Conservation (phyloP, 2,888 invertebrate genomes). For the Oeneis ivallda region DNA sequence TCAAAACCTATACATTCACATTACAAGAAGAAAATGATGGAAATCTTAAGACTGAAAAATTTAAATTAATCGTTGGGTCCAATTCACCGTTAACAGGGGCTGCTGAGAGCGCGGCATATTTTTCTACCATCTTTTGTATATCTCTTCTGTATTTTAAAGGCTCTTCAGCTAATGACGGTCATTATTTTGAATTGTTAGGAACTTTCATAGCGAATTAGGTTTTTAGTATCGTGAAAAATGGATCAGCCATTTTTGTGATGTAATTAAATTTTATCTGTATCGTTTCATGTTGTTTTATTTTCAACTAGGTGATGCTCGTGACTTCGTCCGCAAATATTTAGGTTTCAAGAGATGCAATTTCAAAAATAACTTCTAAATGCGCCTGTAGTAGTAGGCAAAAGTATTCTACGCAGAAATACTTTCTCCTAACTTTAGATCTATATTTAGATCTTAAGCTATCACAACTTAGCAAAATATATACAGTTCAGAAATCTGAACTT, state of each 20-base stretch:
- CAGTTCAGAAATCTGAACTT: too few relatives aligned
- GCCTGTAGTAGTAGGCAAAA: too few relatives aligned
- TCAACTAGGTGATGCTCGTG: too few relatives aligned
- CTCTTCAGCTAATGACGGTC: constrained; percentile 36
- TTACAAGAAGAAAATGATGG: constrained; percentile 16
- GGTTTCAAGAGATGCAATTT: too few relatives aligned
- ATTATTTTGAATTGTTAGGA: constrained; percentile 34
- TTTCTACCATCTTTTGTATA: constrained; percentile 27
- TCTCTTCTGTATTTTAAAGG: constrained; percentile 22
- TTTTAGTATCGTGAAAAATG: constrained; percentile 13
- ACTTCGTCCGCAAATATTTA: too few relatives aligned
- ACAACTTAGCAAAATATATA: too few relatives aligned
- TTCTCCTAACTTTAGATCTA: too few relatives aligned
- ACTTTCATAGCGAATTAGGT: constrained; percentile 20
- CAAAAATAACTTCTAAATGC: too few relatives aligned
- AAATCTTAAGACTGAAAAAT: constrained; percentile 16
- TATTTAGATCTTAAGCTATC: too few relatives aligned
- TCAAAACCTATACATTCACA: too few relatives aligned
- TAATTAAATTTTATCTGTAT: background rate
- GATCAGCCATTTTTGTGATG: background rate
- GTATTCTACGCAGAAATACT: too few relatives aligned
- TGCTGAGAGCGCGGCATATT: constrained; percentile 34
- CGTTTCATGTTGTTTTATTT: too few relatives aligned
- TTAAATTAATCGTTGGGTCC: constrained; percentile 36
- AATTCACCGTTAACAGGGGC: constrained; percentile 30